A percentile compares a stretch with the other conserved stretches of the same genome.
Conservation (phyloP, 2,113 vertebrate genomes). For the Caranx melampygus region DNA sequence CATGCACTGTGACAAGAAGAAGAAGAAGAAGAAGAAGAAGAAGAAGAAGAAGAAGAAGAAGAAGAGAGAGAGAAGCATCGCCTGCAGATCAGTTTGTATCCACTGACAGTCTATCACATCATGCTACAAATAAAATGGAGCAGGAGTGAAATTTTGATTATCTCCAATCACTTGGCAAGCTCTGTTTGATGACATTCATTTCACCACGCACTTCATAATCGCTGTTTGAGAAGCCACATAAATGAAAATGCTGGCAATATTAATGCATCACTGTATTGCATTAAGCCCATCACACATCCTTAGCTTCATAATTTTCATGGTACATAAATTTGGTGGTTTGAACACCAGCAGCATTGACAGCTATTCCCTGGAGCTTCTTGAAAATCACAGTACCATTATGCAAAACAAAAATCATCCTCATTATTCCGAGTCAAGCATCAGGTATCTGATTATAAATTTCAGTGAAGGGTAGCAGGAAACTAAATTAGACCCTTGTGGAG, state of each 20-base stretch:
- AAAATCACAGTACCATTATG: slow-evolving; percentile 9
- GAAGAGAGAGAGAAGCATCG: slow-evolving; percentile 7
- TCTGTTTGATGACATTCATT: slow-evolving; percentile 7
- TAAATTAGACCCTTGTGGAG: not conserved
- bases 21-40: slow-evolving; percentile 1
- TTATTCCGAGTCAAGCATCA: slow-evolving; percentile 5
- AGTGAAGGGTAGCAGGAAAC: not conserved
- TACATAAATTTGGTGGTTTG: slow-evolving; percentile 1
- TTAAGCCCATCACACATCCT: slow-evolving; percentile 2
- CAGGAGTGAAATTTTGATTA: not conserved
- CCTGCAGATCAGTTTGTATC: not conserved
- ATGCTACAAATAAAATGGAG: not conserved
- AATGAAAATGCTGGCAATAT: not conserved
- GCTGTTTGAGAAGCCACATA: not conserved
- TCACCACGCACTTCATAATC: slow-evolving; percentile 13
- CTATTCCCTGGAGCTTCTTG: slow-evolving; percentile 3
- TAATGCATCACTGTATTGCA: not conserved
- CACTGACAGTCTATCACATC: not conserved
- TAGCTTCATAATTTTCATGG: slow-evolving; percentile 10
- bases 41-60: slow-evolving; percentile 7
- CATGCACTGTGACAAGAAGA: slow-evolving; percentile 80
- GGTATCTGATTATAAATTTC: slow-evolving; percentile 20
- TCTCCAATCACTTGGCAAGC: not conserved
- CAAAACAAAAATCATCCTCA: slow-evolving; percentile 34
- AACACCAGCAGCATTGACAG: slow-evolving; percentile 3